phyloP scores from a whole-genome alignment of 2,113 vertebrate genomes.

The Pagrus major region DNA sequence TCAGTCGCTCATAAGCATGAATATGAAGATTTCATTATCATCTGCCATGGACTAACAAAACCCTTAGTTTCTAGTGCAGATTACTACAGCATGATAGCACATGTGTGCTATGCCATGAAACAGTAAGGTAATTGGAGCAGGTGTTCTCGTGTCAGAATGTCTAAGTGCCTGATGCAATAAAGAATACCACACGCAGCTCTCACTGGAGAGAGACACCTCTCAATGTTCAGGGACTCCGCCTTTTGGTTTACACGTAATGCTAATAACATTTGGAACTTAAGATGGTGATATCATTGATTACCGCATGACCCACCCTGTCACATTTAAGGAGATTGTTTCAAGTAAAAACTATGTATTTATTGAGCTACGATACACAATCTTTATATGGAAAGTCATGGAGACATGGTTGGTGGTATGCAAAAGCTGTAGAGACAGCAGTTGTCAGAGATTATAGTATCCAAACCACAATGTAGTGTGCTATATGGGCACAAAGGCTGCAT shows the following conservation, averaged over 20 bases:
- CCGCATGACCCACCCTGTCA: not conserved
- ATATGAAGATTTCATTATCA: not conserved
- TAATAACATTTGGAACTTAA: not conserved
- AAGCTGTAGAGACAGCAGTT: slow-evolving; percentile 27
- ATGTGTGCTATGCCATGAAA: not conserved
- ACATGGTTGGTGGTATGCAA: not conserved
- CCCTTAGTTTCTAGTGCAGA: not conserved
- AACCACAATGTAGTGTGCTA: not conserved
- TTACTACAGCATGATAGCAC: slow-evolving; percentile 1
- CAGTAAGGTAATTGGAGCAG: not conserved
- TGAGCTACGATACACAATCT: not conserved
- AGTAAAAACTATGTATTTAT: not conserved
- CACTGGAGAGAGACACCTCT: not conserved
- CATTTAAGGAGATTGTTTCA: not conserved
- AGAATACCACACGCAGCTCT: not conserved
- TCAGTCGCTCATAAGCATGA: not conserved
- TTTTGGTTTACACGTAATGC: not conserved
- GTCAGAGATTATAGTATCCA: slow-evolving; percentile 6
- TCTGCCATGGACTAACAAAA: not conserved
- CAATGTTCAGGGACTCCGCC: not conserved
- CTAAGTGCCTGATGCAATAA: not conserved
- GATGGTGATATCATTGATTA: not conserved
- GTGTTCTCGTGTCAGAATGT: slow-evolving; percentile 8
- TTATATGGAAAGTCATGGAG: not conserved
- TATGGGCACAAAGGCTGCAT: slow-evolving; percentile 20